Percentiles rank a stretch among this genome's conserved stretches.
These are phyloP conservation scores for Chrysomallon squamiferum DNA, from an alignment of 1,140 invertebrate species.

Conservation along the genomic window DNA sequence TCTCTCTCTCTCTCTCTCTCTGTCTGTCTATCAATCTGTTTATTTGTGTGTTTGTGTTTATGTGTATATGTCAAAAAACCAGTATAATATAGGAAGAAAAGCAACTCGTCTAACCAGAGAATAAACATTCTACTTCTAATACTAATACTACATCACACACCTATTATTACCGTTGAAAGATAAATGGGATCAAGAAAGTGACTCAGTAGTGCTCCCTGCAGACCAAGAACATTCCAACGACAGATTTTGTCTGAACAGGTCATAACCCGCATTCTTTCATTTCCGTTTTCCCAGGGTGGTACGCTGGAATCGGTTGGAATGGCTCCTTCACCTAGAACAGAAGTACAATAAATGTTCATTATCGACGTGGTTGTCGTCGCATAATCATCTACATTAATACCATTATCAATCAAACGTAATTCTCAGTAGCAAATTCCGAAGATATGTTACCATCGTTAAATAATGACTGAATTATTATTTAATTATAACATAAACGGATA, in stretches of 20 bases:
- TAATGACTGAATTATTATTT: no score
- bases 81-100: no score
- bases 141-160: constrained; percentile 37
- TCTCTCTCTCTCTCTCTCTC: no score
- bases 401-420: neutral
- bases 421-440: neutral
- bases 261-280: constrained; percentile 62
- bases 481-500: no score
- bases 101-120: no score
- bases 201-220: constrained; percentile 60
- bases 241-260: constrained; percentile 63
- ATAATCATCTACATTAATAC: neutral
- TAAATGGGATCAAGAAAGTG: constrained; percentile 61
- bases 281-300: constrained; percentile 51
- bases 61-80: no score
- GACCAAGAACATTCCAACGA: constrained; percentile 59
- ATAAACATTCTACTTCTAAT: no score
- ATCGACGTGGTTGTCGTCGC: no score
- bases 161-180: constrained; percentile 50
- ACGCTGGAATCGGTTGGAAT: constrained; percentile 77
- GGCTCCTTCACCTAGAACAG: constrained; percentile 82
- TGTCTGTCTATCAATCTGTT: no score
- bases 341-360: no score
- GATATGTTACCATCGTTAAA: neutral
- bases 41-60: no score